Conservation (phyloP, 1,140 invertebrate genomes). For the Leptoteleia sp. region DNA sequence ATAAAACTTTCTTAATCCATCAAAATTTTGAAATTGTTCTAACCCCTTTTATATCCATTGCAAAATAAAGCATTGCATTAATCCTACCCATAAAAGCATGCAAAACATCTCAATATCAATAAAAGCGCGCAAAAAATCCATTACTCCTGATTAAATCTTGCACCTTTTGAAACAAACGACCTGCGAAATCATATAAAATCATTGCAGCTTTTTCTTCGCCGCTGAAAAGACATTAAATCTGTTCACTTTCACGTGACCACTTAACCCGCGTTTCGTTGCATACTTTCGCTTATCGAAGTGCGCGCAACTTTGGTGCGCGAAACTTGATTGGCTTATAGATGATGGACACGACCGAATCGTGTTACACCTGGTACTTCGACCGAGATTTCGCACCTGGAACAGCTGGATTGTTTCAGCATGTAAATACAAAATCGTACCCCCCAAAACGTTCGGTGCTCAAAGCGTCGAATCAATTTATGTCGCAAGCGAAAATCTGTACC, state of each 20-base stretch:
- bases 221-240: constrained; percentile 14
- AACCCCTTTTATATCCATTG: too few species aligned
- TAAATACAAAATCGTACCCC: background rate
- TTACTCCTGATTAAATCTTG: too few species aligned
- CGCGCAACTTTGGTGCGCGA: too few species aligned
- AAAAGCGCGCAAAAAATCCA: too few species aligned
- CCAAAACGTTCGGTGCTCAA: background rate
- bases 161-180: too few species aligned
- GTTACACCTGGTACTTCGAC: constrained; percentile 43
- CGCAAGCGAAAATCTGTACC: background rate
- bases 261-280: background rate
- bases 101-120: too few species aligned
- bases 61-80: too few species aligned
- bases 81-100: too few species aligned
- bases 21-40: too few species aligned
- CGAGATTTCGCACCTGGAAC: constrained; percentile 56
- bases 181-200: too few species aligned
- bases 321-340: constrained; percentile 36
- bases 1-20: too few species aligned
- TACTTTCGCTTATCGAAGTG: constrained; percentile 28
- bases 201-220: background rate
- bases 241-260: constrained; percentile 12
- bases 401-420: constrained; percentile 25
- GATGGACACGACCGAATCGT: constrained; percentile 14
- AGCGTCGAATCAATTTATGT: background rate